phyloP scores from a whole-genome alignment of 2,797 vertebrate species.

The Sebastes ruberrimus region DNA sequence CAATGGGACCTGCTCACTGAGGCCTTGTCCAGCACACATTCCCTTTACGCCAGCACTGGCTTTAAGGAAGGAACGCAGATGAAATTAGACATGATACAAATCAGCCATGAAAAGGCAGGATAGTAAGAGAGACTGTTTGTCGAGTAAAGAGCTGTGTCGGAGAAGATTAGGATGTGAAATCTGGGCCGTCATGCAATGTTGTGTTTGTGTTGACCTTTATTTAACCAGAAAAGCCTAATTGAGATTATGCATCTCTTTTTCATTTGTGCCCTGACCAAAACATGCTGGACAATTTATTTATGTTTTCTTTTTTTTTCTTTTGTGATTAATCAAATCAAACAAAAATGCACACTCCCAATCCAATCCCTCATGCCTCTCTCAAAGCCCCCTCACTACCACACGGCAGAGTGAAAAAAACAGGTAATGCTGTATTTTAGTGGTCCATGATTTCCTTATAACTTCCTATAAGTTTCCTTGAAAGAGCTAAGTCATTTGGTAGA shows the following conservation, averaged over 20 bases:
- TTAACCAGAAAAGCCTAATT: neutral
- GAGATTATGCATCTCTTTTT: neutral
- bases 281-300: no score
- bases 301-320: neutral
- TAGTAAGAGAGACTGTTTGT: neutral
- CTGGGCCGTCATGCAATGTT: neutral
- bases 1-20: conserved; percentile 37
- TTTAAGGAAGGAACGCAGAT: neutral
- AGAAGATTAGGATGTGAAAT: neutral
- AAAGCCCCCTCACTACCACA: neutral
- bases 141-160: neutral
- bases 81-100: neutral
- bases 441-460: neutral
- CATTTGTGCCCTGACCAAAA: neutral
- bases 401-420: neutral
- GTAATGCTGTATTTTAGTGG: neutral
- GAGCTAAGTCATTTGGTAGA: neutral
- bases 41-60: conserved; percentile 3
- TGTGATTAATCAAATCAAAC: neutral
- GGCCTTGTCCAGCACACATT: conserved; percentile 23
- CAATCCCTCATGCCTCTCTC: neutral
- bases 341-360: neutral
- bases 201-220: neutral
- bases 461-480: neutral
- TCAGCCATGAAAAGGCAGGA: neutral